Percentiles rank a stretch among this genome's conserved stretches.
phyloP scores from a whole-genome alignment of 2,113 vertebrate genomes.

The Dasypus novemcinctus region DNA sequence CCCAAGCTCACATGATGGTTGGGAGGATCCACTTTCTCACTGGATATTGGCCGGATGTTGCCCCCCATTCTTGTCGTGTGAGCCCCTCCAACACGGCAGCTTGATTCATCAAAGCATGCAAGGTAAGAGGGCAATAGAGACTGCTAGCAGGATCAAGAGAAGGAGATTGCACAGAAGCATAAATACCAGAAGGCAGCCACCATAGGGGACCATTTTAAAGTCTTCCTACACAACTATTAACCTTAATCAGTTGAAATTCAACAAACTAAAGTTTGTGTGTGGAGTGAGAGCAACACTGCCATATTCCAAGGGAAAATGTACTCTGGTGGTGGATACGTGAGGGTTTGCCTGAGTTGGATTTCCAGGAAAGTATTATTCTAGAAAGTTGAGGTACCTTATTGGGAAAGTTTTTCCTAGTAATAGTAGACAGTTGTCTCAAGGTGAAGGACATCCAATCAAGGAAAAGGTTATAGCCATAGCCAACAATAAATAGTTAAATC shows the following conservation, averaged over 20 bases:
- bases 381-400: not conserved
- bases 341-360: not conserved
- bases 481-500: not conserved
- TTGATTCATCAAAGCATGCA: not conserved
- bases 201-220: not conserved
- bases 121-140: not conserved
- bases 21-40: not conserved
- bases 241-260: not conserved
- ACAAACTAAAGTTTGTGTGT: not conserved
- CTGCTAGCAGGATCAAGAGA: not conserved
- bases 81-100: not conserved
- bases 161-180: not conserved
- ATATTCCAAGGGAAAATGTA: not conserved
- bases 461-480: not conserved
- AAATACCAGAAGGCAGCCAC: not conserved
- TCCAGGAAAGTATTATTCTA: not conserved
- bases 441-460: not conserved
- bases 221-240: not conserved
- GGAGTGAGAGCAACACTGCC: not conserved
- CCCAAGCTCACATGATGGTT: not conserved
- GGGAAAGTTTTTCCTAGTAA: not conserved
- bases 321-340: not conserved
- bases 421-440: not conserved
- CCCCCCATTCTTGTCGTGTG: not conserved
- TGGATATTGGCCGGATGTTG: not conserved